These are phyloP conservation scores for Drosophila yooni DNA, from an alignment of 2,888 invertebrate species.

Conservation along the genomic window DNA sequence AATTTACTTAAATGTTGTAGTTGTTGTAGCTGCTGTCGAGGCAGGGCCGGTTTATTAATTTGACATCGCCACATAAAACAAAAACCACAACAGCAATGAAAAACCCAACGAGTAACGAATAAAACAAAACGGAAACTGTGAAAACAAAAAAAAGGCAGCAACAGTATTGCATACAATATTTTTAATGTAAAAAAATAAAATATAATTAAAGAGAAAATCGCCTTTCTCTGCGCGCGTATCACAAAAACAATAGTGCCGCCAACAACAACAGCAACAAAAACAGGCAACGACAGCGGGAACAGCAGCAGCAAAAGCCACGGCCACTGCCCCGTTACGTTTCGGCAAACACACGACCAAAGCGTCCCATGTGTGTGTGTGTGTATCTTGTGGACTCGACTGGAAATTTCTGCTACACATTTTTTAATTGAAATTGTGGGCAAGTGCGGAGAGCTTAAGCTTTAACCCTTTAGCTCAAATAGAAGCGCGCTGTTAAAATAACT, in stretches of 20 bases:
- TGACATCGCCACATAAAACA: conserved; percentile 61
- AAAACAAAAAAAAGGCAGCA: conserved; percentile 35
- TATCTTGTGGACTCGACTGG: conserved; percentile 64
- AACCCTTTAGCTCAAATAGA: neutral
- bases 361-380: conserved; percentile 46
- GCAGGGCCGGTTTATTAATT: conserved; percentile 76
- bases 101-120: conserved; percentile 39
- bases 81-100: conserved; percentile 36
- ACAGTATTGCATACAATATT: conserved; percentile 62
- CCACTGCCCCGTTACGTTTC: conserved; percentile 79
- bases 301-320: conserved; percentile 61
- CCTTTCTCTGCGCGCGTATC: conserved; percentile 73
- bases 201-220: conserved; percentile 78
- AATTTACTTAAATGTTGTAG: conserved; percentile 30
- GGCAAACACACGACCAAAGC: conserved; percentile 67
- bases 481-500: conserved; percentile 18
- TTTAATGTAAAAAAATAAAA: conserved; percentile 72
- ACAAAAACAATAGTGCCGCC: conserved; percentile 75
- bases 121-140: conserved; percentile 70
- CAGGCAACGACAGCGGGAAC: conserved; percentile 60
- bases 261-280: conserved; percentile 48
- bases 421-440: conserved; percentile 67
- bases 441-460: conserved; percentile 30
- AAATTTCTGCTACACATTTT: conserved; percentile 71
- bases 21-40: conserved; percentile 47